A percentile compares a stretch with the other conserved stretches of the same genome.
Conservation (phyloP, 2,113 vertebrate species). For the Centrocercus urophasianus region DNA sequence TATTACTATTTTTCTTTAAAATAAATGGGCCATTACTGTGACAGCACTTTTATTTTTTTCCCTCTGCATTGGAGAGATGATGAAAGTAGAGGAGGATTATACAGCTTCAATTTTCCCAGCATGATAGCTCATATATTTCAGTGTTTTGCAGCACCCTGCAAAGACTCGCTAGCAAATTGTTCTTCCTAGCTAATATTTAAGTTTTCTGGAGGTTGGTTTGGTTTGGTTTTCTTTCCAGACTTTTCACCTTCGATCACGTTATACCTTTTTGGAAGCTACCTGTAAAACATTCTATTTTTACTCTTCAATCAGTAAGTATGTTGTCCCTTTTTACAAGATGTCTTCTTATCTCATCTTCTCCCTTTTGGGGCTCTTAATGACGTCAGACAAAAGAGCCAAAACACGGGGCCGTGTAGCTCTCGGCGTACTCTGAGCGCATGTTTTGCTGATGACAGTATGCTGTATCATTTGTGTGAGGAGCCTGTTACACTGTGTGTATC, state of each 20-base stretch:
- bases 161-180: not conserved
- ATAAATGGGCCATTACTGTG: not conserved
- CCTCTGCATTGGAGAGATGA: not conserved
- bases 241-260: not conserved
- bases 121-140: not conserved
- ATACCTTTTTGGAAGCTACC: not conserved
- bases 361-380: not conserved
- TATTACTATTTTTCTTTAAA: not conserved
- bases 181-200: not conserved
- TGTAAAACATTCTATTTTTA: not conserved
- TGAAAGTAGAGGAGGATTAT: not conserved
- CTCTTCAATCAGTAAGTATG: not conserved
- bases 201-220: not conserved
- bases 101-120: not conserved
- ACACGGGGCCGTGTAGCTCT: not conserved
- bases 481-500: not conserved
- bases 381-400: not conserved
- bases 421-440: not conserved
- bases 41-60: not conserved
- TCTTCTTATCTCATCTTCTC: not conserved
- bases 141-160: not conserved
- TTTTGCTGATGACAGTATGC: not conserved
- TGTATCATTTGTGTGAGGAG: not conserved
- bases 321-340: not conserved
- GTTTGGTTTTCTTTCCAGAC: not conserved